Base-by-base conservation (phyloP, 2,113 vertebrate genomes). In the Myiozetetes cayanensis region DNA sequence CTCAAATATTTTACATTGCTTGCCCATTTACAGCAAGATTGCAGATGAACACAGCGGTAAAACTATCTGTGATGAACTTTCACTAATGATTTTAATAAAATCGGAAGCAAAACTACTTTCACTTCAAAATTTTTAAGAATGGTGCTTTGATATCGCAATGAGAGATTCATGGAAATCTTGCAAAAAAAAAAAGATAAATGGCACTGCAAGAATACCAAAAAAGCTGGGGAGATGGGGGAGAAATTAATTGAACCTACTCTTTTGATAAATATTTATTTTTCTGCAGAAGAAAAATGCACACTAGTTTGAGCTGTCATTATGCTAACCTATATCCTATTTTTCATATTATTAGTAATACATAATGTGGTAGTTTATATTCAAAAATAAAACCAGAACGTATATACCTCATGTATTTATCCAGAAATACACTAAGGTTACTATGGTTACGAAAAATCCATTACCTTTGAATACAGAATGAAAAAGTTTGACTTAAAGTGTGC, bases 291-390 rank as follows among this genome's bases (percentile, higher is more conserved):
- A 98, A 98, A 98, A 98, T 98, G 98, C 96, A 94, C 95, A 97
- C 96, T 96, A 95, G 97, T 97, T 98, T 98, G 96, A 98, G 96
- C 97, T 98, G 98, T 98, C 98, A 98, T 98, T 98, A 98, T 90
- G 95, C 92, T 98, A 98, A 97, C 97, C 97, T 98, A 97, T 97
- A 97, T 96, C 97, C 97, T 98, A 98, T 98, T 98, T 98, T 98
- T 98, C 98, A 98, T 97, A 98, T 98, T 98, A 98, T 98, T 98
- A 98, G 98, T 97, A 98, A 98, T 98, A 98, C 96, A 98, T 98
- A 98, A 98, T 98, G 97, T 93, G 98, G 98, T 98, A 98, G 98
- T 98, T 98, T 98, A 98, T 98, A 98, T 98, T 98, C 98, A 98
- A 98, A 98, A 98, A 97, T 98, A 98, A 98, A 98, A 98, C 97